Evolutionary conservation across 1,140 invertebrate genomes (phyloP).

Genomic region (Wiebesia pumilae): DNA sequence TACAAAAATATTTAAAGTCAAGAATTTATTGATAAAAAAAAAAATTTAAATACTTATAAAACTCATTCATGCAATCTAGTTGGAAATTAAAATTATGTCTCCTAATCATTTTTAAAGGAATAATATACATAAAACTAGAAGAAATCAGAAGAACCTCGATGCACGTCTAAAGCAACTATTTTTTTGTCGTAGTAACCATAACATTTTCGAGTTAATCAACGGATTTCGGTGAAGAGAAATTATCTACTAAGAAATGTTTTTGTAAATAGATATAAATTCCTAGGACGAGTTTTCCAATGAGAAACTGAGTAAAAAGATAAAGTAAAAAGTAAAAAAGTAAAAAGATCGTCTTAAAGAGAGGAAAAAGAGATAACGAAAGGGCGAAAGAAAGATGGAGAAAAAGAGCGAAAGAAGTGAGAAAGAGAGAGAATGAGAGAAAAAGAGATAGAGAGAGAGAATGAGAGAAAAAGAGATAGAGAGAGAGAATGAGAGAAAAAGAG

Average conservation of each 20-base stretch:
- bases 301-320: conserved; percentile 38
- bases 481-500: conserved; percentile 56
- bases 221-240: conserved; percentile 59
- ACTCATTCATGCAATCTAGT: no score
- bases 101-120: no score
- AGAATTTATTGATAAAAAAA: no score
- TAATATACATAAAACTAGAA: no score
- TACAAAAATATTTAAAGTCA: no score
- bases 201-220: conserved; percentile 55
- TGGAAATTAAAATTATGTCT: no score
- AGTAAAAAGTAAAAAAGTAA: no score
- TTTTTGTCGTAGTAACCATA: conserved; percentile 38
- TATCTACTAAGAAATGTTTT: conserved; percentile 72
- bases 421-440: conserved; percentile 22
- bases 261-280: conserved; percentile 72
- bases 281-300: conserved; percentile 37
- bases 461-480: conserved; percentile 50
- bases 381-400: conserved; percentile 52
- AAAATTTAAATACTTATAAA: no score
- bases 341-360: no score
- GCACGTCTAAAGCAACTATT: background rate
- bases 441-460: conserved; percentile 56
- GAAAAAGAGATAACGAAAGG: conserved; percentile 50
- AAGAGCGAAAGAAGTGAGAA: conserved; percentile 56
- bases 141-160: no score